Evolutionary conservation across 2,888 invertebrate species (phyloP), one percentile per base, ranked within the genome.

Genomic region (Eurytoma adleriae): DNA sequence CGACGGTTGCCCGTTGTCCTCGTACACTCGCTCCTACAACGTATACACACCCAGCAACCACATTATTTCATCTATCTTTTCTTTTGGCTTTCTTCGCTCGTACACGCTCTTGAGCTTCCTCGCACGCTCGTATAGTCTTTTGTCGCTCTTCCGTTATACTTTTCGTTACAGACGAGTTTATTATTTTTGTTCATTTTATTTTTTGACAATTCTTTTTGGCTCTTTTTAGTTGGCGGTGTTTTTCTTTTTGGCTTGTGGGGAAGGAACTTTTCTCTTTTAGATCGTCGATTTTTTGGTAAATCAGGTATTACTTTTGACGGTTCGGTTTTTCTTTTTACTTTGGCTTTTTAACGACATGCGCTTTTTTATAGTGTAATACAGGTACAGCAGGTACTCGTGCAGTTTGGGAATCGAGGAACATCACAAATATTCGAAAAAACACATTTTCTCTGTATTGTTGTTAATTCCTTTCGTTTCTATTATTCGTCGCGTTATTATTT

Each of bases 21-120:
- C 88, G 85, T 89, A 89, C 79, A 88, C 89, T 87, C 88, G 88
- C 83, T 89, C 89, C 89, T 89, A 88, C 84, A 88, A 87, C 13
- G 54, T 59, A 40, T 57, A 27, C 20, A 48, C 20, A 2, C 2
- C 18, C 7, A 40, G 14, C 27, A 14, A 80, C 72, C 40, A 40
- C 7, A 40, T 40, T 40, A 40, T 40, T 40, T 40, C 1, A 24
- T 24, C 78, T 82, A 79, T 82, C 70, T 79, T 71, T 80, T 72
- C 50, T 83, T 72, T 78, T 82, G 79, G 79, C 77, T 74, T 81
- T 67, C 68, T 69, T 77, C 27, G 7, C 4, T 56, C 18, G 10
- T 59, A 59, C 24, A 24, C 24, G 59, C 16, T 16, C 24, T 27
- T 40, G n/a, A 40, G 10, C 10, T 10, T 40, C 40, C 40, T 40